Percentiles rank a stretch among this genome's conserved stretches.
Conservation (phyloP, 2,797 vertebrate species). For the Agapornis canus region DNA sequence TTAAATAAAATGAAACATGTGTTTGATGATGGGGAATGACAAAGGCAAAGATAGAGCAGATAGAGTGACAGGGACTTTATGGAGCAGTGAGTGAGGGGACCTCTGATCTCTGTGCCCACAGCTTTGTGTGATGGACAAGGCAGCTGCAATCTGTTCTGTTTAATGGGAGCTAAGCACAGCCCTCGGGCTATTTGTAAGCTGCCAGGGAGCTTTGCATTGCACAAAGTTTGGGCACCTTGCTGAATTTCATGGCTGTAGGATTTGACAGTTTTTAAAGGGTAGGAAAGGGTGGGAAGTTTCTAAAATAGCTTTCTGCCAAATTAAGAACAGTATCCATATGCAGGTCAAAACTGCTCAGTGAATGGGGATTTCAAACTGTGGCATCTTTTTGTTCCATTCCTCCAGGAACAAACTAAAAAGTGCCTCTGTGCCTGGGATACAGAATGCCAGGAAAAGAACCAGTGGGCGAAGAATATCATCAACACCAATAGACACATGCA, state of each 20-base stretch:
- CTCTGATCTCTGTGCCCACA: constrained; percentile 34
- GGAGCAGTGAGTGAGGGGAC: constrained; percentile 5
- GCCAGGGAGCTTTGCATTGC: constrained; percentile 36
- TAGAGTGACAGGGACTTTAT: not conserved
- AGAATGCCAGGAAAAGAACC: not conserved
- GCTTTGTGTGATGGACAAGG: constrained; percentile 15
- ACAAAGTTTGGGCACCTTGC: constrained; percentile 53
- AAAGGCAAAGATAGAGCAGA: not conserved
- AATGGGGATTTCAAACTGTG: not conserved
- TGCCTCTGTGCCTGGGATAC: not conserved
- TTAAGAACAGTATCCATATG: not conserved
- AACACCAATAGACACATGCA: not conserved
- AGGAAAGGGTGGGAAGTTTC: constrained; percentile 12
- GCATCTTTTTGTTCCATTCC: constrained; percentile 12
- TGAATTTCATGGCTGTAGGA: not conserved
- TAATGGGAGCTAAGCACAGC: constrained; percentile 46
- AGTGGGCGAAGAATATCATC: not conserved
- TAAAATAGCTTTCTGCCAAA: constrained; percentile 18
- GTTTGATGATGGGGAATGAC: not conserved
- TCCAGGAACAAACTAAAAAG: not conserved
- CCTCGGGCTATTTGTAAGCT: constrained; percentile 61
- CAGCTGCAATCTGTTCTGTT: constrained; percentile 66
- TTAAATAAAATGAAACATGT: not conserved
- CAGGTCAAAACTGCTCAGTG: not conserved
- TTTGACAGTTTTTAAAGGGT: constrained; percentile 32